phyloP scores from a whole-genome alignment of 1,140 invertebrate genomes.

The Ptiloglossa arizonensis region DNA sequence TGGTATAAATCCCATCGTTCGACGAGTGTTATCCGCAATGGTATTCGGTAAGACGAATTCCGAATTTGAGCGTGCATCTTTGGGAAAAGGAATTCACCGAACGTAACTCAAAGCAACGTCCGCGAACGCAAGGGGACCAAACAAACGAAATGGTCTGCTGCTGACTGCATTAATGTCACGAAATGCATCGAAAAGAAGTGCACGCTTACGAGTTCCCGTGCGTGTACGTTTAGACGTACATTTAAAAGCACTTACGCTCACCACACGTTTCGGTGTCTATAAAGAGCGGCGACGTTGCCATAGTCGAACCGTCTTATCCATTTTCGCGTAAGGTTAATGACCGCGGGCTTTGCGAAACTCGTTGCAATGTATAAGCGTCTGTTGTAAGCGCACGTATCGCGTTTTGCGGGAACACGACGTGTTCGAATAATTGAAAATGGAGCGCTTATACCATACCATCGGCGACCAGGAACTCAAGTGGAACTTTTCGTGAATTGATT shows the following conservation, averaged over 20 bases:
- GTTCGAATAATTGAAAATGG: conserved; percentile 49
- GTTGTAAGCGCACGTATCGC: conserved; percentile 9
- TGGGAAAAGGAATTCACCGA: too few relatives aligned
- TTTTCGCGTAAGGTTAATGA: conserved; percentile 70
- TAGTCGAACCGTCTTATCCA: conserved; percentile 65
- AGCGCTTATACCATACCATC: not conserved
- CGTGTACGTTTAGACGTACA: conserved; percentile 21
- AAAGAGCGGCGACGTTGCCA: conserved; percentile 50
- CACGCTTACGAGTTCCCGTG: not conserved
- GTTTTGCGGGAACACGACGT: not conserved
- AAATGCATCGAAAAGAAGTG: not conserved
- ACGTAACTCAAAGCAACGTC: too few relatives aligned
- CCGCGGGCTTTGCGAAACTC: conserved; percentile 56
- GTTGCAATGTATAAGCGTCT: conserved; percentile 10
- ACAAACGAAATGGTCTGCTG: too few relatives aligned
- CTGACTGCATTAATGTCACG: not conserved
- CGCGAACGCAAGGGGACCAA: too few relatives aligned
- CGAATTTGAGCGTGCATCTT: too few relatives aligned
- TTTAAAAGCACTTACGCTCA: conserved; percentile 23
- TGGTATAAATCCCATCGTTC: too few relatives aligned
- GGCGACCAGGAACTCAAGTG: too few relatives aligned
- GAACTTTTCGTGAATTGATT: conserved; percentile 15
- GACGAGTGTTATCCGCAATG: too few relatives aligned
- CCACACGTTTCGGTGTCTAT: conserved; percentile 23
- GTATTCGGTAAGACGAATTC: too few relatives aligned